A percentile compares a stretch with the other conserved stretches of the same genome.
These are phyloP conservation scores for Pterois miles DNA, from an alignment of 2,797 vertebrate species.

Conservation along the genomic window DNA sequence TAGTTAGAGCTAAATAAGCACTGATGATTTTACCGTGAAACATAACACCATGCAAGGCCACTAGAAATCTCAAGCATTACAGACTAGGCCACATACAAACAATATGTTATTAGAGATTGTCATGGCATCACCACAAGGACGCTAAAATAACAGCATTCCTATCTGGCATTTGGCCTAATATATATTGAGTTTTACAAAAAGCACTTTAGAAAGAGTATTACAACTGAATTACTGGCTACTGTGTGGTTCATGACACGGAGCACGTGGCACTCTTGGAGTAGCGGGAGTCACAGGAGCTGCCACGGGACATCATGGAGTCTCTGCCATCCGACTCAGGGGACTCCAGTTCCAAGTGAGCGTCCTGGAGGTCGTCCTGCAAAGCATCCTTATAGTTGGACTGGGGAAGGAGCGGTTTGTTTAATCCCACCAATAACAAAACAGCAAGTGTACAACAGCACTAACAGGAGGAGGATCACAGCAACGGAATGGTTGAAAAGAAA, in stretches of 20 bases:
- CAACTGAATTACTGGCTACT: neutral
- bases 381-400: conserved; percentile 77
- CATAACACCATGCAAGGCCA: conserved; percentile 7
- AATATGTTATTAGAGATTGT: neutral
- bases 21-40: neutral
- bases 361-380: conserved; percentile 71
- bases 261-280: conserved; percentile 80
- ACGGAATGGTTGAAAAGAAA: neutral
- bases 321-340: conserved; percentile 66
- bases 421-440: neutral
- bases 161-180: conserved; percentile 7
- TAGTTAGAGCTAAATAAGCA: neutral
- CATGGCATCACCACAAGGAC: neutral
- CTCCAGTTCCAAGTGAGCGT: conserved; percentile 67
- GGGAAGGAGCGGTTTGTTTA: neutral
- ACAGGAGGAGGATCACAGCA: neutral
- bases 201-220: neutral
- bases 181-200: conserved; percentile 4
- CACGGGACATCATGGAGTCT: conserved; percentile 70
- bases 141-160: conserved; percentile 14
- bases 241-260: conserved; percentile 62
- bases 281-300: conserved; percentile 73
- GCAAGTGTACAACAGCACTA: neutral
- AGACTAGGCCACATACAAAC: conserved; percentile 18
- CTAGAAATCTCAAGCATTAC: conserved; percentile 14